phyloP scores from a whole-genome alignment of 2,888 invertebrate species.

The Amphiduros pacificus region DNA sequence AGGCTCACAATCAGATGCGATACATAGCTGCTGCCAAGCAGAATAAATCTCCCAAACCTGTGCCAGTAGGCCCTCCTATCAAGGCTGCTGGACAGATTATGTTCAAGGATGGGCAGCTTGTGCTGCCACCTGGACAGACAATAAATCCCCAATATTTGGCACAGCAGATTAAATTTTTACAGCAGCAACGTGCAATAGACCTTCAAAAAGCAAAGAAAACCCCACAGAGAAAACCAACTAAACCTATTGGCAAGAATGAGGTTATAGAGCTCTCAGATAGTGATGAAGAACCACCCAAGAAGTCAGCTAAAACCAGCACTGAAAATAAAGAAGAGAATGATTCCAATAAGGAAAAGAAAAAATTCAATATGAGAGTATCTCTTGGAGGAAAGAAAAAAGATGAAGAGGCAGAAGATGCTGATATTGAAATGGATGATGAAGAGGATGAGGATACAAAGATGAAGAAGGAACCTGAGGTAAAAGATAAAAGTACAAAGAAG shows the following conservation, averaged over 20 bases:
- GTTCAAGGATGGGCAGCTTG: background rate
- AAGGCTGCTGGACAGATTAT: background rate
- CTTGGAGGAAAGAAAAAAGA: conserved; percentile 6
- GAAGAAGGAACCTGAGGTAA: background rate
- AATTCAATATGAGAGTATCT: no score
- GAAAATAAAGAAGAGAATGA: background rate
- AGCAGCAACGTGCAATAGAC: background rate
- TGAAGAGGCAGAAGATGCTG: conserved; percentile 1
- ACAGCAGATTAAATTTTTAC: background rate
- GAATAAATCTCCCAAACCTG: no score
- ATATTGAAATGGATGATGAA: conserved; percentile 4
- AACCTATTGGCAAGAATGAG: background rate
- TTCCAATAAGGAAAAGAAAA: background rate
- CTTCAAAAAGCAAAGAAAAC: background rate
- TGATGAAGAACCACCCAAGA: conserved; percentile 18
- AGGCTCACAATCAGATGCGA: conserved; percentile 1
- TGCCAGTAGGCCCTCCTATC: background rate
- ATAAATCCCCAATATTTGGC: background rate
- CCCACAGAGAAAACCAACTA: background rate
- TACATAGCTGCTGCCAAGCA: no score
- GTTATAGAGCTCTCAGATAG: conserved; percentile 26
- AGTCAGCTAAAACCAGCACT: background rate
- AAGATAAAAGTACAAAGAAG: background rate
- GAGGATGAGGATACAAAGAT: conserved; percentile 2
- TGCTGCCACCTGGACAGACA: background rate